Percentiles rank a stretch among this genome's conserved stretches.
Conservation (phyloP, 2,113 vertebrate genomes). For the Chloebia gouldiae region DNA sequence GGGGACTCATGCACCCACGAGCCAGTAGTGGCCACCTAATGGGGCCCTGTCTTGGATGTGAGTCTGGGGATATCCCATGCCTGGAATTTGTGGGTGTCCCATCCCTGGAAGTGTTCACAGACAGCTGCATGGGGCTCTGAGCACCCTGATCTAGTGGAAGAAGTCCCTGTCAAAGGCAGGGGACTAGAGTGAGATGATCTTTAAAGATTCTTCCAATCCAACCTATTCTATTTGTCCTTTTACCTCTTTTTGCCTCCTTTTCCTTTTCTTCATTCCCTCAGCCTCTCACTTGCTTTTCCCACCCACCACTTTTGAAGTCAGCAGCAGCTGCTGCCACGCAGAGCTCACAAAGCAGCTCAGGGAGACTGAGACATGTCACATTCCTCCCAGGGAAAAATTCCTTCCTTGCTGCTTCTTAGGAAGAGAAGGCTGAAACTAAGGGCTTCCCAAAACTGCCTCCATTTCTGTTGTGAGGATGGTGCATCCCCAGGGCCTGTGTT, state of each 20-base stretch:
- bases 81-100: not conserved
- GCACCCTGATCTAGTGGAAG: not conserved
- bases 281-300: not conserved
- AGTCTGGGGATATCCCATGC: not conserved
- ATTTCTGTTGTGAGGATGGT: not conserved
- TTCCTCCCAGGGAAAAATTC: not conserved
- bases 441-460: not conserved
- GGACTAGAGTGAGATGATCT: not conserved
- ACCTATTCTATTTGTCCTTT: not conserved
- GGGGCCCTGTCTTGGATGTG: not conserved
- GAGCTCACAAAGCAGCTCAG: not conserved
- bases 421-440: not conserved
- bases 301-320: not conserved
- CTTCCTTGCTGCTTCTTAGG: fast-evolving
- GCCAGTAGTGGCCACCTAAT: fast-evolving
- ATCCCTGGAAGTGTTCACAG: not conserved
- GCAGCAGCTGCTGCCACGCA: not conserved
- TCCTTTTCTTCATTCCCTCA: not conserved
- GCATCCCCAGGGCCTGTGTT: not conserved
- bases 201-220: not conserved
- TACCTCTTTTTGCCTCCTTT: not conserved
- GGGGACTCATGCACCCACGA: fast-evolving
- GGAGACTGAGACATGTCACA: not conserved
- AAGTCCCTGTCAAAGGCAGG: not conserved
- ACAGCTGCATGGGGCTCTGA: not conserved